A percentile compares a stretch with the other conserved stretches of the same genome.
Evolutionary conservation across 2,888 invertebrate genomes (phyloP).

Genomic region (Hymenopus coronatus): DNA sequence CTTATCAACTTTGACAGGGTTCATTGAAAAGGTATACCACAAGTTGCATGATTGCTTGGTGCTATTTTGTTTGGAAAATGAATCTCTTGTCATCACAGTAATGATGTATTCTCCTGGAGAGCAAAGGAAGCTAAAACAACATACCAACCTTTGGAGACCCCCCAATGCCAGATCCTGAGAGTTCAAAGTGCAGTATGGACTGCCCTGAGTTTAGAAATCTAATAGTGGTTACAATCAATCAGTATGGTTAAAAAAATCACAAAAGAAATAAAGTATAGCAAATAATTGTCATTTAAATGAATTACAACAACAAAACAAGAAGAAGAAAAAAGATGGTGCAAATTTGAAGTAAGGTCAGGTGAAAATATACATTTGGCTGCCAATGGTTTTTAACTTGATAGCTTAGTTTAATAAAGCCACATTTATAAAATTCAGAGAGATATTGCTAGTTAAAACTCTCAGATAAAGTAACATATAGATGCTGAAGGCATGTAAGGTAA

Average conservation of each 20-base stretch:
- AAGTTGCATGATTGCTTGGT: background rate
- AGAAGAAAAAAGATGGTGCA: background rate
- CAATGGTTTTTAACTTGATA: background rate
- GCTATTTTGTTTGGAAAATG: background rate
- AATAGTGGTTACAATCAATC: background rate
- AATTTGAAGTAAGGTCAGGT: background rate
- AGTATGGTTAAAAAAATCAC: background rate
- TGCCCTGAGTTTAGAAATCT: background rate
- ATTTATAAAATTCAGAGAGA: too few species aligned
- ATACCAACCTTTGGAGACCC: background rate
- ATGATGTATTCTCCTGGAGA: background rate
- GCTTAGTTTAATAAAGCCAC: background rate
- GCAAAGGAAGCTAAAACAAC: background rate
- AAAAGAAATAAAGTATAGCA: conserved; percentile 13
- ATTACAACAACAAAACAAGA: background rate
- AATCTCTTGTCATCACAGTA: background rate
- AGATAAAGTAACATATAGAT: too few species aligned
- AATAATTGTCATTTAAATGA: conserved; percentile 12
- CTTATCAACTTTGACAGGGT: background rate
- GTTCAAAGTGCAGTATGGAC: background rate
- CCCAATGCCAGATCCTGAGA: background rate
- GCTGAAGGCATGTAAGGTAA: too few species aligned
- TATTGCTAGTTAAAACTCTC: too few species aligned
- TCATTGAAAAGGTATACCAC: background rate
- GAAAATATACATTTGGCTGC: background rate